Evolutionary conservation across 2,888 invertebrate species (phyloP).

Genomic region (Pardosa pseudoannulata): DNA sequence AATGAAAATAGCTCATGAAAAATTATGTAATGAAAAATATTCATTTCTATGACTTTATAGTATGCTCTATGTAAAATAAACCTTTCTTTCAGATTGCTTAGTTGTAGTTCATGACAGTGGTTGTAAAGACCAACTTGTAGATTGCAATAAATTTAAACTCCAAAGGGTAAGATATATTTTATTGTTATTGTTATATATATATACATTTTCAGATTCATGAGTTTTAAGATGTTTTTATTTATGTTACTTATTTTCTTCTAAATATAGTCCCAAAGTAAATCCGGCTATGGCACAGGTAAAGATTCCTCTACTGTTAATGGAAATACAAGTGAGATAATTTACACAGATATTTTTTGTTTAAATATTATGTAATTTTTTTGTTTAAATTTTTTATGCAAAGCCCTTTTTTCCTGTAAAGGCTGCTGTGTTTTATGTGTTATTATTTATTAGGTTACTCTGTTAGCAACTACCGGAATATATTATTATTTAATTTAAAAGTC

Average conservation of each 20-base stretch:
- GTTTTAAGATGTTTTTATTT: not conserved
- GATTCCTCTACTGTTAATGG: slow-evolving; percentile 39
- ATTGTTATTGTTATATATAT: not conserved
- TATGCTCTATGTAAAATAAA: too few species aligned
- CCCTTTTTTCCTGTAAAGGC: too few species aligned
- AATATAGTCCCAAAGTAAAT: slow-evolving; percentile 48
- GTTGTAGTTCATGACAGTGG: slow-evolving; percentile 90
- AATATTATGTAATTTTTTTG: too few species aligned
- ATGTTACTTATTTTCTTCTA: not conserved
- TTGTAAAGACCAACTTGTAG: slow-evolving; percentile 91
- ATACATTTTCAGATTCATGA: not conserved
- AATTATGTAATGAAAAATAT: too few species aligned
- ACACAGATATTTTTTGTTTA: not conserved
- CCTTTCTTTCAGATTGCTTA: slow-evolving; percentile 84
- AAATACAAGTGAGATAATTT: slow-evolving; percentile 31
- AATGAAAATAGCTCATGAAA: too few species aligned
- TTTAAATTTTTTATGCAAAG: too few species aligned
- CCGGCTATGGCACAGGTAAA: slow-evolving; percentile 47
- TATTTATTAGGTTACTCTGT: too few species aligned
- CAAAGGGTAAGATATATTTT: slow-evolving; percentile 43
- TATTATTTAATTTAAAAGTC: too few species aligned
- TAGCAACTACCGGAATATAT: too few species aligned
- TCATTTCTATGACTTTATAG: too few species aligned
- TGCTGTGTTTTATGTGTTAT: too few species aligned
- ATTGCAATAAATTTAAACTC: slow-evolving; percentile 84